Evolutionary conservation across 1,140 invertebrate genomes (phyloP).

Genomic region (Scaptomyza pallida): DNA sequence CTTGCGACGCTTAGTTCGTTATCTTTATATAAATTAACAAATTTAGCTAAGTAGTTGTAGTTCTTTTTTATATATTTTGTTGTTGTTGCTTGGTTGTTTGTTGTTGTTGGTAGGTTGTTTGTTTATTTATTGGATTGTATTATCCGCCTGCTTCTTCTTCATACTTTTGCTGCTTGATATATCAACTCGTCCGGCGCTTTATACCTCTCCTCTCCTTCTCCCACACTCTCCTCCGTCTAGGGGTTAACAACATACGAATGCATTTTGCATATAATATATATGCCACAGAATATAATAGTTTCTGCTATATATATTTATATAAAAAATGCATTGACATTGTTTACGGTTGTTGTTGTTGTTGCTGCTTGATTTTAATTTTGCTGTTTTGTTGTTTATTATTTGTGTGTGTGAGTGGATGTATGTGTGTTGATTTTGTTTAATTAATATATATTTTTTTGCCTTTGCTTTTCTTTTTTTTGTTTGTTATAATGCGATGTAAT

Average conservation of each 20-base stretch:
- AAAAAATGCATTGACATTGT: conserved; percentile 47
- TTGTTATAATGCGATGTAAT: conserved; percentile 82
- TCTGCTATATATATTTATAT: conserved; percentile 37
- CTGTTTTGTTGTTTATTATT: conserved; percentile 39
- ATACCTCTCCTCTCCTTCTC: conserved; percentile 7
- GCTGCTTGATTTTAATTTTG: conserved; percentile 35
- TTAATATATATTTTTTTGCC: conserved; percentile 26
- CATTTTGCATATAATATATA: conserved; percentile 59
- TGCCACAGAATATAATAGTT: conserved; percentile 21
- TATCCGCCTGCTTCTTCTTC: conserved; percentile 30
- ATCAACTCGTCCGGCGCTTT: conserved; percentile 22
- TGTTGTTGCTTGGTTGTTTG: conserved; percentile 53
- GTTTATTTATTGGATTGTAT: conserved; percentile 60
- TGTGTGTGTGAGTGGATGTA: conserved; percentile 20
- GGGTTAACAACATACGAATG: conserved; percentile 49
- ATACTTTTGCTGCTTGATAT: conserved; percentile 15
- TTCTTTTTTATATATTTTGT: conserved; percentile 35
- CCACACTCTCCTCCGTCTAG: no score
- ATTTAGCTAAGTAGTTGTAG: conserved; percentile 82
- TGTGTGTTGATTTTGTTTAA: conserved; percentile 49
- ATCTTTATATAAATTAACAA: conserved; percentile 83
- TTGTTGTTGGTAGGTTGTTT: conserved; percentile 46
- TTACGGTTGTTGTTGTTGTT: conserved; percentile 52
- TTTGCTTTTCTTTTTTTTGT: conserved; percentile 50
- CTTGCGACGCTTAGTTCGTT: conserved; percentile 75